These are phyloP conservation scores for Ennomos erosarius DNA, from an alignment of 2,888 invertebrate genomes.

Conservation along the genomic window DNA sequence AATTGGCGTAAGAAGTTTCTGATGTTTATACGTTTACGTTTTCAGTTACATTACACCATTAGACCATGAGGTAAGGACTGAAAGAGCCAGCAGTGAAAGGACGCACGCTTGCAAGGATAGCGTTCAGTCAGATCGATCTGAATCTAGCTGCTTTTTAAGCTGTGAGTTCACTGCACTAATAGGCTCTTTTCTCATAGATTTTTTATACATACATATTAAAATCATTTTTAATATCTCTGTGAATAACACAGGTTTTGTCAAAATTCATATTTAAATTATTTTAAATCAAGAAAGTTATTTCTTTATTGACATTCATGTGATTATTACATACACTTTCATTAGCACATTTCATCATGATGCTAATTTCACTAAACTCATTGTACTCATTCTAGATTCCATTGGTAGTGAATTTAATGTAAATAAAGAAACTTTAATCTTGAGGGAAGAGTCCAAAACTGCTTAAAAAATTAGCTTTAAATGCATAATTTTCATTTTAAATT, in stretches of 20 bases:
- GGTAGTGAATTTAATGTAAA: too few species aligned
- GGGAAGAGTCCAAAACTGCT: conserved; percentile 12
- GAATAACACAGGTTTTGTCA: too few species aligned
- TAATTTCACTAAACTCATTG: too few species aligned
- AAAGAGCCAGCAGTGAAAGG: conserved; percentile 52
- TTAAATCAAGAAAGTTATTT: too few species aligned
- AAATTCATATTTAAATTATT: too few species aligned
- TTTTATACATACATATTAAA: too few species aligned
- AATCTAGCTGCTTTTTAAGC: conserved; percentile 83
- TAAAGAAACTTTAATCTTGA: neutral
- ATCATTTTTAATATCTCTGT: too few species aligned
- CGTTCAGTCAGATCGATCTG: conserved; percentile 69
- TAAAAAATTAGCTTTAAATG: neutral
- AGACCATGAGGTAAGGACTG: conserved; percentile 77
- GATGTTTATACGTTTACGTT: conserved; percentile 2
- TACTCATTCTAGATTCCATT: too few species aligned
- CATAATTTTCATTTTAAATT: neutral
- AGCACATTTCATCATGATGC: too few species aligned
- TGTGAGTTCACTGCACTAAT: conserved; percentile 65
- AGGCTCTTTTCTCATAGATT: conserved; percentile 2
- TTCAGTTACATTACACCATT: conserved; percentile 78
- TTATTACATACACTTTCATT: too few species aligned
- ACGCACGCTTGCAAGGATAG: conserved; percentile 66
- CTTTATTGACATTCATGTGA: too few species aligned
- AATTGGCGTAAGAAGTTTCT: too few species aligned